A percentile compares a stretch with the other conserved stretches of the same genome.
phyloP scores from a whole-genome alignment of 2,888 invertebrate species.

The Hypselothyrea guttata region DNA sequence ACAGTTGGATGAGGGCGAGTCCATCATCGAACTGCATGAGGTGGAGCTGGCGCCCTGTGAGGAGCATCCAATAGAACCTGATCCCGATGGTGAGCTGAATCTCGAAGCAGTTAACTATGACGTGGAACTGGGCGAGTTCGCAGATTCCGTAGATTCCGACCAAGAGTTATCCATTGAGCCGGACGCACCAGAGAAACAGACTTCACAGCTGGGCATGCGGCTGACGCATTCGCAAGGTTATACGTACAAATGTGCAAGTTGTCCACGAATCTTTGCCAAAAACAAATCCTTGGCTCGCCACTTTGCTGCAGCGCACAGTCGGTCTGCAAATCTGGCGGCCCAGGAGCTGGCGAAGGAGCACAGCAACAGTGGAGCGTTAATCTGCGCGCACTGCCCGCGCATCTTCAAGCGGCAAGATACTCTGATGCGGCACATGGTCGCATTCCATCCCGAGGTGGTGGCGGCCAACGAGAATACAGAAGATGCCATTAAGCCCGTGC shows the following conservation, averaged over 20 bases:
- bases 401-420: conserved; percentile 85
- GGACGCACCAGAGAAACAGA: conserved; percentile 15
- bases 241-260: conserved; percentile 57
- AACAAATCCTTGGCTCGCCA: conserved; percentile 66
- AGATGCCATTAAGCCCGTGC: not conserved
- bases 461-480: not conserved
- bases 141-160: conserved; percentile 16
- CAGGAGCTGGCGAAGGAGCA: conserved; percentile 51
- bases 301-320: conserved; percentile 58
- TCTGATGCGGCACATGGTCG: conserved; percentile 84
- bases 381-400: conserved; percentile 74
- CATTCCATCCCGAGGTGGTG: conserved; percentile 75
- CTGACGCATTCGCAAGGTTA: conserved; percentile 42
- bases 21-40: conserved; percentile 30
- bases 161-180: conserved; percentile 5
- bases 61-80: not conserved
- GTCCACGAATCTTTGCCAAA: conserved; percentile 72
- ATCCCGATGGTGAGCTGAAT: conserved; percentile 4
- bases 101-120: not conserved
- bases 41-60: conserved; percentile 9
- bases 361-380: conserved; percentile 46
- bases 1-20: conserved; percentile 20
- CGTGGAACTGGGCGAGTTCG: conserved; percentile 7
- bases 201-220: conserved; percentile 61
- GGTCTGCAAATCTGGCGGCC: conserved; percentile 46